Percentiles rank a stretch among this genome's conserved stretches.
These are phyloP conservation scores for Chaenodraco wilsoni DNA, from an alignment of 2,797 vertebrate genomes.

Conservation along the genomic window DNA sequence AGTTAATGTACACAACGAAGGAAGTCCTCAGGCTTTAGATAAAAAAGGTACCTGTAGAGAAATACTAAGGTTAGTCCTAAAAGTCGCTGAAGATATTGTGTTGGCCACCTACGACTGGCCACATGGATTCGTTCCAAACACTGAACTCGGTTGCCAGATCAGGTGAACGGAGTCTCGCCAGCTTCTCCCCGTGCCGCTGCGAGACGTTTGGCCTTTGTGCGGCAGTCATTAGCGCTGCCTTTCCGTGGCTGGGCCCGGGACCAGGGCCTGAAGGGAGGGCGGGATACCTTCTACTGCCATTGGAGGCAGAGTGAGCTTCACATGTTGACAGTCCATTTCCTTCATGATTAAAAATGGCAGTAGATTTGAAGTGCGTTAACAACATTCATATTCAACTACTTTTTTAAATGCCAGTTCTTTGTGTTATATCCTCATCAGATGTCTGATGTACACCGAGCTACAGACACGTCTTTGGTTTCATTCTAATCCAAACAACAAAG, in stretches of 20 bases:
- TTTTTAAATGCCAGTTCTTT: not conserved
- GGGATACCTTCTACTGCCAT: slow-evolving; percentile 35
- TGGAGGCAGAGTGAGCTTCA: slow-evolving; percentile 38
- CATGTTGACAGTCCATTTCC: not conserved
- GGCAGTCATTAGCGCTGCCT: slow-evolving; percentile 79
- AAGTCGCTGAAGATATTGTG: slow-evolving; percentile 21
- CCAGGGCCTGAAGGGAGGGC: slow-evolving; percentile 49
- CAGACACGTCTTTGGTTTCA: not conserved
- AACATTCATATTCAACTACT: not conserved
- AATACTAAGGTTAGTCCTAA: not conserved
- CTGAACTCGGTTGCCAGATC: slow-evolving; percentile 54
- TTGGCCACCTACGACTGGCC: slow-evolving; percentile 35
- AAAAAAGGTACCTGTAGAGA: not conserved
- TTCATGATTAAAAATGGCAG: not conserved
- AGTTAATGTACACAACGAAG: slow-evolving; percentile 10
- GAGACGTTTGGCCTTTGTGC: slow-evolving; percentile 80
- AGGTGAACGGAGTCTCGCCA: slow-evolving; percentile 56
- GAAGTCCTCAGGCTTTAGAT: slow-evolving; percentile 1
- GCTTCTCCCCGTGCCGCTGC: slow-evolving; percentile 59
- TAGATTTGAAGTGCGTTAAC: not conserved
- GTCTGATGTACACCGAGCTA: not conserved
- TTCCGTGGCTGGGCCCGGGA: slow-evolving; percentile 69
- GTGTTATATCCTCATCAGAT: not conserved
- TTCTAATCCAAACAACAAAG: slow-evolving; percentile 2
- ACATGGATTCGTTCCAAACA: slow-evolving; percentile 56